Evolutionary conservation across 1,140 invertebrate genomes (phyloP).

Genomic region (Neodiprion pinetum): DNA sequence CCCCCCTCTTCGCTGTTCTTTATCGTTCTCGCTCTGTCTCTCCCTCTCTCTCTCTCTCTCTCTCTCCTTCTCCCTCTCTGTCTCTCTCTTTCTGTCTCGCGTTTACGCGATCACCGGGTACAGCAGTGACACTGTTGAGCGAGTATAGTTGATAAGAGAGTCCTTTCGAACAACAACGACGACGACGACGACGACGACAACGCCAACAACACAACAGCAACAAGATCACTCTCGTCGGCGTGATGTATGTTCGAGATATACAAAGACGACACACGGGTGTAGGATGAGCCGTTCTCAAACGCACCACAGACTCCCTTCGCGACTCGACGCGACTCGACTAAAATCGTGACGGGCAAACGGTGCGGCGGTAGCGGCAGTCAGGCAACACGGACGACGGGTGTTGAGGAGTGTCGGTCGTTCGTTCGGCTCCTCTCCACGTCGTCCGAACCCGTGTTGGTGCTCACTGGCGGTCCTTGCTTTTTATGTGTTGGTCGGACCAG

Average conservation of each 20-base stretch:
- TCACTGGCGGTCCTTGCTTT: too few species aligned
- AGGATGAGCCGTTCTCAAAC: constrained; percentile 4
- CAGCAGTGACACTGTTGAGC: background rate
- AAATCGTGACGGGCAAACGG: constrained; percentile 31
- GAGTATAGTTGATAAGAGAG: background rate
- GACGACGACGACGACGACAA: constrained; percentile 18
- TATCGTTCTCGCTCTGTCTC: background rate
- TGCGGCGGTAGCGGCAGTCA: background rate
- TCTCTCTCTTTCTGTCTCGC: too few species aligned
- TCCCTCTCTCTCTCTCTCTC: background rate
- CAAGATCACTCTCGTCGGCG: background rate
- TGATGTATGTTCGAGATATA: too few species aligned
- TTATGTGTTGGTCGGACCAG: too few species aligned
- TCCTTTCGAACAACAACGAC: constrained; percentile 7
- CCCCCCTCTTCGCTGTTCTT: too few species aligned
- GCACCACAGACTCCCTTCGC: constrained; percentile 27
- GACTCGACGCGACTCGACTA: constrained; percentile 32
- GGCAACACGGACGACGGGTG: background rate
- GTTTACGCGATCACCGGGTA: too few species aligned
- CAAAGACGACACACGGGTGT: background rate
- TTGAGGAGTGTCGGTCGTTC: background rate
- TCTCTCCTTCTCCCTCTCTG: background rate
- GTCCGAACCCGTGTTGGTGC: too few species aligned
- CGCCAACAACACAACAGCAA: constrained; percentile 18
- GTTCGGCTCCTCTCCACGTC: background rate